Conservation (phyloP, 2,797 vertebrate species). For the Thalassophryne amazonica region DNA sequence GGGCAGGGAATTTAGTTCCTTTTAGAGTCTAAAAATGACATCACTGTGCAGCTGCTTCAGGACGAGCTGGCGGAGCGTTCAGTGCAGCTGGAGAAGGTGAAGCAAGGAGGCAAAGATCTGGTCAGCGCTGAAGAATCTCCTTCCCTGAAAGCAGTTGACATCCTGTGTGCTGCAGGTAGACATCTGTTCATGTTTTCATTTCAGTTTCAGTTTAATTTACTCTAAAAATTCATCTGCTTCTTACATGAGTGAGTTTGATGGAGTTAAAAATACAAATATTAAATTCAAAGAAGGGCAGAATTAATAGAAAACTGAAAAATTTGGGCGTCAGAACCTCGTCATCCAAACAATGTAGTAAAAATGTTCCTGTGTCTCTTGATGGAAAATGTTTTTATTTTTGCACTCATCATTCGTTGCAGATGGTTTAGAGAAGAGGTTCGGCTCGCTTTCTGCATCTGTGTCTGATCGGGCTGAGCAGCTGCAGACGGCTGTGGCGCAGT, state of each 20-base stretch:
- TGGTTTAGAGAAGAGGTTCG: constrained; percentile 82
- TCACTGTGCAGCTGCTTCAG: constrained; percentile 81
- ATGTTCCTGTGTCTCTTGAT: not conserved
- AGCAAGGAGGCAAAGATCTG: constrained; percentile 83
- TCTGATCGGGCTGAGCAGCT: constrained; percentile 86
- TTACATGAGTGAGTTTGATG: too few relatives aligned
- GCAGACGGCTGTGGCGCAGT: constrained; percentile 93
- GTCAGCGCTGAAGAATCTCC: constrained; percentile 85
- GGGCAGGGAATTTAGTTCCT: too few relatives aligned
- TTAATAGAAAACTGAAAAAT: too few relatives aligned
- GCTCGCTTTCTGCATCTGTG: constrained; percentile 82
- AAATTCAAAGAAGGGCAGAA: too few relatives aligned
- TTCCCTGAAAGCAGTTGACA: constrained; percentile 75
- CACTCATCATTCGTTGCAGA: constrained; percentile 60
- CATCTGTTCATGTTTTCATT: too few relatives aligned
- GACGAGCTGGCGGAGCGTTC: constrained; percentile 90
- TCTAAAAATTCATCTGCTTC: too few relatives aligned
- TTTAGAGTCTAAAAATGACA: not conserved
- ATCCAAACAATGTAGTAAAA: too few relatives aligned
- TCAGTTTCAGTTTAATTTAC: too few relatives aligned
- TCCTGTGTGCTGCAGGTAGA: constrained; percentile 87
- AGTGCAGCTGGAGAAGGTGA: constrained; percentile 90
- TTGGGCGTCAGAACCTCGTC: too few relatives aligned
- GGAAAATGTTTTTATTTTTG: not conserved
- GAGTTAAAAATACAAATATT: too few relatives aligned